Conservation (phyloP, 2,113 vertebrate species). For the Chionis minor region DNA sequence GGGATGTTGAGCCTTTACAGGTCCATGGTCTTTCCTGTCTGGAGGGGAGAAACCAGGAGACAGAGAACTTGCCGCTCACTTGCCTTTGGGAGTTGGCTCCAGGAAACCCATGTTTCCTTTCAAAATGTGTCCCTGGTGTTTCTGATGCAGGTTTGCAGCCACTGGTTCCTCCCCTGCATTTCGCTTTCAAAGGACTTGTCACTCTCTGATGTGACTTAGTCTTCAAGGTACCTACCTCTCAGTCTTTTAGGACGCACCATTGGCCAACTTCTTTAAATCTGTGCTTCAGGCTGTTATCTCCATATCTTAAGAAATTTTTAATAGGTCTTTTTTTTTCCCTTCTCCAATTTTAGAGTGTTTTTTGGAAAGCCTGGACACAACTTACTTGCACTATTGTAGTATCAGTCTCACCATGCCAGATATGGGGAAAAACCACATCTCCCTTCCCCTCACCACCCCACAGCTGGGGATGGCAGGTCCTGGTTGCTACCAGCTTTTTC, state of each 20-base stretch:
- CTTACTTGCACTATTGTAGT: not conserved
- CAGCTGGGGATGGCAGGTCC: not conserved
- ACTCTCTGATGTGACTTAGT: not conserved
- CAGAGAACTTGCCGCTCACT: fast-evolving
- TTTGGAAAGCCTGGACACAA: not conserved
- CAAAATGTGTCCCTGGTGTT: not conserved
- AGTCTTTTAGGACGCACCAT: not conserved
- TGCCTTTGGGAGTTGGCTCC: not conserved
- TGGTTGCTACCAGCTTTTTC: not conserved
- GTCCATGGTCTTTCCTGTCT: not conserved
- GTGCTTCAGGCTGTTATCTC: not conserved
- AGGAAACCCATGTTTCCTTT: not conserved
- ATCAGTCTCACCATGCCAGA: not conserved
- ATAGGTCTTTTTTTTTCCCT: not conserved
- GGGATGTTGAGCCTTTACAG: not conserved
- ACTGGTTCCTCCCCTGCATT: not conserved
- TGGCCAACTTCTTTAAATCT: not conserved
- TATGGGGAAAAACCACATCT: not conserved
- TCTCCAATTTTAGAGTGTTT: not conserved
- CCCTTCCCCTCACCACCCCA: not conserved
- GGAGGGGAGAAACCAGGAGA: not conserved
- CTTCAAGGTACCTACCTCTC: not conserved
- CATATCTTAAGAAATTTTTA: not conserved
- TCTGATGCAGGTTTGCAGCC: not conserved
- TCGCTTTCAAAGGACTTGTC: not conserved